These are phyloP conservation scores for Lasioglossum leucozonium DNA, from an alignment of 2,888 invertebrate genomes.

Conservation along the genomic window DNA sequence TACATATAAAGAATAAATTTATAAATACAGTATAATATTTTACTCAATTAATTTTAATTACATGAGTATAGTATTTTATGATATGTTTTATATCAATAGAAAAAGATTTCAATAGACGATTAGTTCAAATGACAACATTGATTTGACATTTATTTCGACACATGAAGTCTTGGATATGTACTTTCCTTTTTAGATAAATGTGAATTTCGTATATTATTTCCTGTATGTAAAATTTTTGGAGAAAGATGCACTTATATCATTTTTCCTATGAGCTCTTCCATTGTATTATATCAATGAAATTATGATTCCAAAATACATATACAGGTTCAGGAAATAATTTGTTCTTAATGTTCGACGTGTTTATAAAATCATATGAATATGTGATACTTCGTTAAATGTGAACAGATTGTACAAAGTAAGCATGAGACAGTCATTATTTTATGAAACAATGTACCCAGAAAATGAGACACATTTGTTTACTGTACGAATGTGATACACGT, in stretches of 20 bases:
- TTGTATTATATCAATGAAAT: background rate
- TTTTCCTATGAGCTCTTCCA: background rate
- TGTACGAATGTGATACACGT: background rate
- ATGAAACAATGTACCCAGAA: background rate
- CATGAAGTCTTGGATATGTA: background rate
- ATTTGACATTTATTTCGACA: background rate
- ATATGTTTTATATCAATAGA: background rate
- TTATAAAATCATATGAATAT: background rate
- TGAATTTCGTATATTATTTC: background rate
- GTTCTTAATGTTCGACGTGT: background rate
- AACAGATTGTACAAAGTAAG: constrained; percentile 22
- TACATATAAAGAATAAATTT: background rate
- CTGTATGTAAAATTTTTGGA: background rate
- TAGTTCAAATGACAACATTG: background rate
- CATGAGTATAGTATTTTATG: background rate
- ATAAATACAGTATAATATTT: background rate
- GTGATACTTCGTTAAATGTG: background rate
- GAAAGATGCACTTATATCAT: background rate
- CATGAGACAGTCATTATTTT: constrained; percentile 10
- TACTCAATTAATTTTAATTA: background rate
- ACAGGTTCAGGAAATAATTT: background rate
- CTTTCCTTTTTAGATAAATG: background rate
- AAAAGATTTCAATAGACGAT: background rate
- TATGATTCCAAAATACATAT: background rate
- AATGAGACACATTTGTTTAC: background rate